A percentile compares a stretch with the other conserved stretches of the same genome.
Conservation (phyloP, 2,113 vertebrate genomes). For the Donacobius atricapilla region DNA sequence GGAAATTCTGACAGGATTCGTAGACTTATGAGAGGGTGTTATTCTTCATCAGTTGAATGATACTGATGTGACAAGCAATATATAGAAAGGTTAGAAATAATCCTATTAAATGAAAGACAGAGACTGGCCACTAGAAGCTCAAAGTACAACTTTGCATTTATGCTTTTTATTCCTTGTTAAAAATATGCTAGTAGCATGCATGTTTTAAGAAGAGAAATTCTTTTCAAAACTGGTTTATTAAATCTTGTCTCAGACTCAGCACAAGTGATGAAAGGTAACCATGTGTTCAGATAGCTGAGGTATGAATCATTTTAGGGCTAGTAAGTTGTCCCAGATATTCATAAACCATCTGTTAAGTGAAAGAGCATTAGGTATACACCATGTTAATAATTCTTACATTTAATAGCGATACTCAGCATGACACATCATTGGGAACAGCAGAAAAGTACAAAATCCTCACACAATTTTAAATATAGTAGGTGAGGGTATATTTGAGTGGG, state of each 20-base stretch:
- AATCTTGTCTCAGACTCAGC: neutral
- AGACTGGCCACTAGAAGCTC: neutral
- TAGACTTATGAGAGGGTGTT: neutral
- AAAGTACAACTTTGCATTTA: neutral
- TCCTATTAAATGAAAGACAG: neutral
- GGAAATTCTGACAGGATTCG: neutral
- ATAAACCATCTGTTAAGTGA: constrained; percentile 53
- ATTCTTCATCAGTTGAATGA: neutral
- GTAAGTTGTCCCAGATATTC: constrained; percentile 23
- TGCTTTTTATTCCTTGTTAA: neutral
- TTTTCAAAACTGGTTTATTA: constrained; percentile 30
- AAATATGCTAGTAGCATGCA: neutral
- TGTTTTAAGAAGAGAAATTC: neutral
- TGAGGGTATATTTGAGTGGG: neutral
- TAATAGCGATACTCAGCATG: neutral
- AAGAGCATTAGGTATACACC: neutral
- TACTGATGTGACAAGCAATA: neutral
- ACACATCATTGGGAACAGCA: neutral
- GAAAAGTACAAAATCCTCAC: neutral
- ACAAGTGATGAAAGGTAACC: constrained; percentile 37
- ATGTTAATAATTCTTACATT: constrained; percentile 15
- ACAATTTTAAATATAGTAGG: neutral
- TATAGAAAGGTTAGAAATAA: neutral
- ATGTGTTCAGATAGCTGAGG: constrained; percentile 38
- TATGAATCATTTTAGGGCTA: constrained; percentile 44